Evolutionary conservation across 2,888 invertebrate genomes (phyloP).

Genomic region (Agrilus biguttatus): DNA sequence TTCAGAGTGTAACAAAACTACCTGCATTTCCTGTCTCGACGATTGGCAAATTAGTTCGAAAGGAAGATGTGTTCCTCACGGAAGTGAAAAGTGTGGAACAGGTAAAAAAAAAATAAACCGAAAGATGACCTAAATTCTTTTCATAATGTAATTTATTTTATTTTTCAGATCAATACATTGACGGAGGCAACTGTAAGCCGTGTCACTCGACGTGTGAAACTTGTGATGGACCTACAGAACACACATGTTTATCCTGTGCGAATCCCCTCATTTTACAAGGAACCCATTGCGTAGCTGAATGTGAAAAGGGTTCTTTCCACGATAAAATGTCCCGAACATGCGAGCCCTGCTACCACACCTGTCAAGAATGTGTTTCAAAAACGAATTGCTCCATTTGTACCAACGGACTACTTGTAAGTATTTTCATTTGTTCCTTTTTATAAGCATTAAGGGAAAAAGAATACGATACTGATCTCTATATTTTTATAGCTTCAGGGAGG

Average conservation of each 20-base stretch:
- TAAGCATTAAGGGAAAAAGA: not conserved
- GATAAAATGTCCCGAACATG: constrained; percentile 52
- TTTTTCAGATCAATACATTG: constrained; percentile 56
- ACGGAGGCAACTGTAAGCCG: constrained; percentile 51
- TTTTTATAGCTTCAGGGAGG: constrained; percentile 55
- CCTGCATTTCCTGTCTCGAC: constrained; percentile 58
- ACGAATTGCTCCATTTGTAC: constrained; percentile 69
- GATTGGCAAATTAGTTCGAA: constrained; percentile 67
- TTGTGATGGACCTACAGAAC: constrained; percentile 65
- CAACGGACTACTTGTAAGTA: constrained; percentile 46
- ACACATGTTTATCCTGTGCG: constrained; percentile 61
- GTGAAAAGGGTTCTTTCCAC: constrained; percentile 56
- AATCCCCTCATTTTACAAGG: constrained; percentile 58
- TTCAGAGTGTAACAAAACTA: constrained; percentile 54
- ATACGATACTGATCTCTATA: not conserved
- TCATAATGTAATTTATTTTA: constrained; percentile 12
- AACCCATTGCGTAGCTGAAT: constrained; percentile 58
- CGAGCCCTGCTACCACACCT: constrained; percentile 66
- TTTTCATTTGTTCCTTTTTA: not conserved
- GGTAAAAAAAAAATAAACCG: constrained; percentile 32
- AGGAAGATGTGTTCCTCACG: constrained; percentile 55
- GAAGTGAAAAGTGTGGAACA: constrained; percentile 53
- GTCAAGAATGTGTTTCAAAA: constrained; percentile 60
- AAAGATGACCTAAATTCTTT: not conserved
- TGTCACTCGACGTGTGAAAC: constrained; percentile 70